Evolutionary conservation across 2,888 invertebrate species (phyloP), one percentile per base, ranked within the genome.

Genomic region (Choristoneura rosaceana): DNA sequence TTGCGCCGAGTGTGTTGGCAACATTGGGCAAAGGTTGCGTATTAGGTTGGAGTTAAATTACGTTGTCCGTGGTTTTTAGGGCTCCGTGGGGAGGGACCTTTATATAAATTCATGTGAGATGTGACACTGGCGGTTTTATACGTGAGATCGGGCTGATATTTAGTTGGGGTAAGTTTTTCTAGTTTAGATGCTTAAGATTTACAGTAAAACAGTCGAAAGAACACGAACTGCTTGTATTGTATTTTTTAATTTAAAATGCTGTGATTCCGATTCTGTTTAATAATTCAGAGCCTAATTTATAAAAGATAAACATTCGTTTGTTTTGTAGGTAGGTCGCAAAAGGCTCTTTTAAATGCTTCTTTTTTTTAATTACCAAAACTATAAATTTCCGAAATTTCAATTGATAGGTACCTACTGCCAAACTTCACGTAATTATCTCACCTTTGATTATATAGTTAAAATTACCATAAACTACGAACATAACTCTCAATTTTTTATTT

Each of bases 1-100:
- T 88, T 90, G 89, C 85, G 88, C 88, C 81, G 80, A 86, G 86
- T 68, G 69, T 69, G 71, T 68, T 71, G 68, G 73, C 71, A 71
- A 63, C 71, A 61, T 61, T 50, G 73, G 67, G 68, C 69, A 74
- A 77, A 73, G 74, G 75, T 74, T 74, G 69, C 73, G 74, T 70
- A 74, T 74, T 70, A 73, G 73, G 73, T 68, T 64, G 50, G 69
- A 84, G 83, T 83, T 82, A 85, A 84, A 87, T 89, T 85, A 86
- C 83, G 81, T 80, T 81, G 80, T 83, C 79, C 81, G 82, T 80
- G 82, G 82, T 76, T 75, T 77, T 76, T 76, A 73, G 64, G 74
- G 76, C 66, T 45, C 78, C 78, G 77, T 74, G 76, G 79, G 71
- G 74, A 73, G 68, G 74, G 74, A 75, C 67, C 71, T 77, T 78